phyloP scores from a whole-genome alignment of 2,797 vertebrate genomes.

The Anisognathus igniventris region DNA sequence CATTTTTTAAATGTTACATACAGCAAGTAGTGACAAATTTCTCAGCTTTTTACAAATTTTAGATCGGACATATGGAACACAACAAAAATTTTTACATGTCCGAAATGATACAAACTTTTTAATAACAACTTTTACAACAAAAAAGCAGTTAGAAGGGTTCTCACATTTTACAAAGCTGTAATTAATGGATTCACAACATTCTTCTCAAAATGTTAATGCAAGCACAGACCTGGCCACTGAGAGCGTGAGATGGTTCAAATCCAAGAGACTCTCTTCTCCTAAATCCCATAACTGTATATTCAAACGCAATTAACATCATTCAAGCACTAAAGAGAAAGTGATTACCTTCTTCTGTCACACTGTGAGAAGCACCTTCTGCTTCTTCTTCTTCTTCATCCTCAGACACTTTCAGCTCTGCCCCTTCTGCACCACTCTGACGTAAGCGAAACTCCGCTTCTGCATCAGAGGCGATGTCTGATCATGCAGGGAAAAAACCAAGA shows the following conservation, averaged over 20 bases:
- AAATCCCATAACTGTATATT: not conserved
- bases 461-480: constrained; percentile 86
- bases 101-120: not conserved
- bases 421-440: constrained; percentile 36
- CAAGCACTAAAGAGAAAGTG: not conserved
- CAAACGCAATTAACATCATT: not conserved
- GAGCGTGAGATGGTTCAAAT: not conserved
- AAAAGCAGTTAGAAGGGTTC: not conserved
- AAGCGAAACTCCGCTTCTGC: constrained; percentile 84
- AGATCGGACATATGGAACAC: not conserved
- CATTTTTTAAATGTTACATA: not conserved
- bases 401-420: constrained; percentile 67
- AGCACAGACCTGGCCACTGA: not conserved
- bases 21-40: not conserved
- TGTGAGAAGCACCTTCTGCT: not conserved
- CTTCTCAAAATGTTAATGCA: not conserved
- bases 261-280: not conserved
- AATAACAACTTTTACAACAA: not conserved
- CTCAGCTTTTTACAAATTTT: not conserved
- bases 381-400: constrained; percentile 66
- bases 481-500: not conserved
- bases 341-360: constrained; percentile 70
- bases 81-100: not conserved
- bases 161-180: not conserved
- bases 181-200: not conserved